Conservation (phyloP, 2,888 invertebrate genomes). For the Metellina segmentata region DNA sequence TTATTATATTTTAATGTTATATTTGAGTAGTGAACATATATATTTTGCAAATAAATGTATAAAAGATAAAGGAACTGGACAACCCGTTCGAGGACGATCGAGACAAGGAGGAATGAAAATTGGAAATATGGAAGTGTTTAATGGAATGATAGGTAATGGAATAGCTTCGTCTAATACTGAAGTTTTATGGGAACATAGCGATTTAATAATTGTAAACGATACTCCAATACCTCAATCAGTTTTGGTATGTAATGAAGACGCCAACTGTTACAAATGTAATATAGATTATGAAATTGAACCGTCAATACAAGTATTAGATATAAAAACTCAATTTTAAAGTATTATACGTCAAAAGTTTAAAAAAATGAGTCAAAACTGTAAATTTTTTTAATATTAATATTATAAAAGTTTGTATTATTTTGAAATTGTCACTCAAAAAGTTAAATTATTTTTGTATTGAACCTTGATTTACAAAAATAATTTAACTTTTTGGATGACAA, state of each 20-base stretch:
- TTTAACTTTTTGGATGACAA: neutral
- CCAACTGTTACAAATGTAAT: slow-evolving; percentile 34
- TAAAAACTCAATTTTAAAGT: neutral
- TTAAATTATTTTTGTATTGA: slow-evolving; percentile 10
- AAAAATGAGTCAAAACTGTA: neutral
- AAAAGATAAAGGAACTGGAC: slow-evolving; percentile 35
- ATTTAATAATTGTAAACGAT: slow-evolving; percentile 19
- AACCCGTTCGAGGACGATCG: slow-evolving; percentile 46
- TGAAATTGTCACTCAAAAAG: neutral
- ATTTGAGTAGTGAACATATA: slow-evolving; percentile 54
- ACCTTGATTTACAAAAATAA: neutral
- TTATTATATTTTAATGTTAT: slow-evolving; percentile 40
- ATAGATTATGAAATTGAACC: slow-evolving; percentile 5
- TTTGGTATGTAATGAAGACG: slow-evolving; percentile 44
- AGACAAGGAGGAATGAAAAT: slow-evolving; percentile 52
- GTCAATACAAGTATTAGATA: neutral
- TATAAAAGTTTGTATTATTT: slow-evolving; percentile 23
- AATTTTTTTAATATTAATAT: neutral
- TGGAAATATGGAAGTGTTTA: slow-evolving; percentile 58
- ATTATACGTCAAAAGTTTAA: neutral
- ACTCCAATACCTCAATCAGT: slow-evolving; percentile 27
- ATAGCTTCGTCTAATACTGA: slow-evolving; percentile 26
- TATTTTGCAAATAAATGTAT: slow-evolving; percentile 37
- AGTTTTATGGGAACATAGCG: slow-evolving; percentile 34
- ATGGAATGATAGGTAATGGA: slow-evolving; percentile 34